Conservation (phyloP, 2,113 vertebrate species). For the Ctenodactylus gundi region DNA sequence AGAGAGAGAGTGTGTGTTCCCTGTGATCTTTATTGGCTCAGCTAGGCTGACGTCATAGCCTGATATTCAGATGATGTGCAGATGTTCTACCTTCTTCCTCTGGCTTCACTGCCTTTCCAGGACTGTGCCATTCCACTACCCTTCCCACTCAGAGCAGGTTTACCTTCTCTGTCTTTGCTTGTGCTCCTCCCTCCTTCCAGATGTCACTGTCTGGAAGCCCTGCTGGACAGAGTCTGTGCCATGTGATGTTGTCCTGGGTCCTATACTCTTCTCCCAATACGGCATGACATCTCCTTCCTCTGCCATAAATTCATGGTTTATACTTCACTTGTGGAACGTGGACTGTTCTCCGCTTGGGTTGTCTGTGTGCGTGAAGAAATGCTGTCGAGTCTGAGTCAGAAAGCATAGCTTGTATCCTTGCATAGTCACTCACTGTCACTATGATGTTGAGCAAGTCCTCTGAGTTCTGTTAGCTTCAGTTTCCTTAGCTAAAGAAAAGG, state of each 20-base stretch:
- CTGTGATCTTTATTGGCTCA: not conserved
- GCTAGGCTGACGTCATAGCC: not conserved
- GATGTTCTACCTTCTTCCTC: not conserved
- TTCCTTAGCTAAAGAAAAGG: not conserved
- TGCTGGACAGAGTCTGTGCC: not conserved
- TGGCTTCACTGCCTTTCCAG: not conserved
- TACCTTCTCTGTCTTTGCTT: not conserved
- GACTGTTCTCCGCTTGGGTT: not conserved
- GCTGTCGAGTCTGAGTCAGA: not conserved
- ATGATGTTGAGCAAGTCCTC: not conserved
- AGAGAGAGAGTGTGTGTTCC: too few relatives aligned
- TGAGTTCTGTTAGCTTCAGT: not conserved
- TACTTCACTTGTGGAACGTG: rapidly evolving
- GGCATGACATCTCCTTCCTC: not conserved
- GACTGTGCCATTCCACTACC: rapidly evolving
- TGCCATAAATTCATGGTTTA: not conserved
- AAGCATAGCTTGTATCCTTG: not conserved
- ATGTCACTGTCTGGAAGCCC: not conserved
- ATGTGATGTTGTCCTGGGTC: not conserved
- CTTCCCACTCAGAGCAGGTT: too few relatives aligned
- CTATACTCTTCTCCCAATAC: not conserved
- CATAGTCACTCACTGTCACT: not conserved
- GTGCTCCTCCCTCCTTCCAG: not conserved
- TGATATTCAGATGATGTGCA: too few relatives aligned
- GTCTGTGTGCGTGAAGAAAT: not conserved